Conservation (phyloP, 2,113 vertebrate species). For the Felis chaus region DNA sequence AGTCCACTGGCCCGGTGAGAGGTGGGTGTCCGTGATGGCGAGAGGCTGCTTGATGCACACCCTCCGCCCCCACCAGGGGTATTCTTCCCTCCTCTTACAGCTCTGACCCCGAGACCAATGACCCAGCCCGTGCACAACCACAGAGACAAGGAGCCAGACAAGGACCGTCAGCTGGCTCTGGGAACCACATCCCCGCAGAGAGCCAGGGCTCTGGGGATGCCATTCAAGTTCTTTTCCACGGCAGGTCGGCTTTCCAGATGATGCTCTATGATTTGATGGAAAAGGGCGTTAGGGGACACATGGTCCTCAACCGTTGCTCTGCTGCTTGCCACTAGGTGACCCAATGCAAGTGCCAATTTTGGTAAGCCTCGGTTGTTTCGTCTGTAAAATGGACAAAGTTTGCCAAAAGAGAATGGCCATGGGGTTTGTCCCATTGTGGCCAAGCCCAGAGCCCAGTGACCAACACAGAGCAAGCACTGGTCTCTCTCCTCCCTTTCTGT, state of each 20-base stretch:
- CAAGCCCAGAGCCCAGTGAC: neutral
- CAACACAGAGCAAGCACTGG: neutral
- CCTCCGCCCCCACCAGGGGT: neutral
- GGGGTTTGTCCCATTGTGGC: neutral
- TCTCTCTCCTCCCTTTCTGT: neutral
- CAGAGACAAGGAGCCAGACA: neutral
- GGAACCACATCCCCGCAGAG: neutral
- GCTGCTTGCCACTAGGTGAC: neutral
- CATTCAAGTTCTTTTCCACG: neutral
- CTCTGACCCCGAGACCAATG: neutral
- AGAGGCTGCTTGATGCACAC: neutral
- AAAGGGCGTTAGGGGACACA: neutral
- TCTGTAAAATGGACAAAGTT: neutral
- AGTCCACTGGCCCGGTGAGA: fast-evolving
- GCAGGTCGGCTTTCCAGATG: neutral
- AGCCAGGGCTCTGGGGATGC: neutral
- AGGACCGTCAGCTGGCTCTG: neutral
- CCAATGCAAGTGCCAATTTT: neutral
- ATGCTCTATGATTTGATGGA: neutral
- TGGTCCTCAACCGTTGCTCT: neutral
- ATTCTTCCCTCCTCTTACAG: neutral
- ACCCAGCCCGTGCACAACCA: neutral
- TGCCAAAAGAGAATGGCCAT: neutral
- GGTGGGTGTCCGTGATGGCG: neutral
- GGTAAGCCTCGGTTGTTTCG: neutral